phyloP scores from a whole-genome alignment of 2,888 invertebrate genomes.

The Habrosyne pyritoides region DNA sequence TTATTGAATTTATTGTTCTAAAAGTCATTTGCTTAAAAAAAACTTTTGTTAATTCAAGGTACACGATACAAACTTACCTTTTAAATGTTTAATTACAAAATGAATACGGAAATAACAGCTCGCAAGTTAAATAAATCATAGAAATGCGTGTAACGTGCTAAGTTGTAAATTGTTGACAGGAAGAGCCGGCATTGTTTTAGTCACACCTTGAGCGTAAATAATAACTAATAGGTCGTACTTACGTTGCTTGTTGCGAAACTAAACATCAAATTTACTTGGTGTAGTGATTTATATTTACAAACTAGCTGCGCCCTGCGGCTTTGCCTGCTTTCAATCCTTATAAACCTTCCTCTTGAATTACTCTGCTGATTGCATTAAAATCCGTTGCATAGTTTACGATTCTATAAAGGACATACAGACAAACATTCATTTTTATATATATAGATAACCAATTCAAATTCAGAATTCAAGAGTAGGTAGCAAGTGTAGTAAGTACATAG shows the following conservation, averaged over 20 bases:
- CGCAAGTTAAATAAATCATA: not conserved
- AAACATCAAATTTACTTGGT: not conserved
- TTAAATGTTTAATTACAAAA: not conserved
- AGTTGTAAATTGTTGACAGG: conserved; percentile 3
- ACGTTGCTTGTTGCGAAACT: not conserved
- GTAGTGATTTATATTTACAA: not conserved
- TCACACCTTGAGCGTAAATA: conserved; percentile 4
- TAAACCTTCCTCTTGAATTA: no score
- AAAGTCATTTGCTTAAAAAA: not conserved
- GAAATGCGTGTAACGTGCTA: not conserved
- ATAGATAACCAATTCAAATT: no score
- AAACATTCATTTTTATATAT: no score
- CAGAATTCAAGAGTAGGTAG: no score
- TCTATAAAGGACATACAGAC: no score
- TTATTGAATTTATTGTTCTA: no score
- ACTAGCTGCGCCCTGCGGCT: not conserved
- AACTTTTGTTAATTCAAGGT: not conserved
- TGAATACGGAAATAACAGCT: not conserved
- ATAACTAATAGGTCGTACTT: not conserved
- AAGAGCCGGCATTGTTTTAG: not conserved
- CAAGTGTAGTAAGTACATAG: no score
- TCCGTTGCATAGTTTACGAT: no score
- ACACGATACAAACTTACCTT: not conserved
- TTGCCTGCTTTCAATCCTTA: no score
- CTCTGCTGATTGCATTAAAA: not conserved